These are phyloP conservation scores for Caerostris darwini DNA, from an alignment of 1,140 invertebrate species.

Conservation along the genomic window DNA sequence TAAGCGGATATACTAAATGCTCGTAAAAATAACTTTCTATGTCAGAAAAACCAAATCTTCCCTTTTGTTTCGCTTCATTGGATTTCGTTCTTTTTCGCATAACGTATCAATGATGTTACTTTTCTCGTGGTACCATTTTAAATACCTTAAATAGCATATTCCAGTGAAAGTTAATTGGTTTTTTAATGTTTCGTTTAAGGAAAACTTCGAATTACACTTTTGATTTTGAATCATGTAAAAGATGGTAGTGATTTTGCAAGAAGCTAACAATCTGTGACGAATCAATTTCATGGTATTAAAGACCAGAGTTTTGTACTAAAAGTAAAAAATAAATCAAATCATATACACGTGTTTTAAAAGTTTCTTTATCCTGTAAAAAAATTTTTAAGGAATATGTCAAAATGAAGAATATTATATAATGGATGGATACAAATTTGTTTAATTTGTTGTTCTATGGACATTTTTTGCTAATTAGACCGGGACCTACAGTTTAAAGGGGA, in stretches of 20 bases:
- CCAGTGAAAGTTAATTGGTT: not conserved
- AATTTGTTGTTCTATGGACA: no score
- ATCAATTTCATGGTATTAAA: no score
- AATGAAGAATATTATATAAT: no score
- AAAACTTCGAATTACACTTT: not conserved
- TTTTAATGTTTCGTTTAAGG: not conserved
- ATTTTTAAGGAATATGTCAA: no score
- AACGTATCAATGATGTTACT: not conserved
- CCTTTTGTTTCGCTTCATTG: not conserved
- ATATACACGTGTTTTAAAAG: no score
- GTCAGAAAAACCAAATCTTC: not conserved
- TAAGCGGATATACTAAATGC: conserved; percentile 12
- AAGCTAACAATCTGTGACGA: not conserved
- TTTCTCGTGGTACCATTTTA: not conserved
- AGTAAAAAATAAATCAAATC: no score
- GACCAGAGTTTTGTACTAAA: no score
- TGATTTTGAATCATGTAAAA: not conserved
- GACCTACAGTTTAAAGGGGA: no score
- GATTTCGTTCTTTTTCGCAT: not conserved
- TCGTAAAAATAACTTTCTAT: not conserved
- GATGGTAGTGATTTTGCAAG: not conserved
- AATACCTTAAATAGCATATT: not conserved
- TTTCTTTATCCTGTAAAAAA: no score
- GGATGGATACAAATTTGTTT: no score
- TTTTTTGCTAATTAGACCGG: no score